Conservation (phyloP, 2,888 invertebrate species). For the Acanthosoma haemorrhoidale region DNA sequence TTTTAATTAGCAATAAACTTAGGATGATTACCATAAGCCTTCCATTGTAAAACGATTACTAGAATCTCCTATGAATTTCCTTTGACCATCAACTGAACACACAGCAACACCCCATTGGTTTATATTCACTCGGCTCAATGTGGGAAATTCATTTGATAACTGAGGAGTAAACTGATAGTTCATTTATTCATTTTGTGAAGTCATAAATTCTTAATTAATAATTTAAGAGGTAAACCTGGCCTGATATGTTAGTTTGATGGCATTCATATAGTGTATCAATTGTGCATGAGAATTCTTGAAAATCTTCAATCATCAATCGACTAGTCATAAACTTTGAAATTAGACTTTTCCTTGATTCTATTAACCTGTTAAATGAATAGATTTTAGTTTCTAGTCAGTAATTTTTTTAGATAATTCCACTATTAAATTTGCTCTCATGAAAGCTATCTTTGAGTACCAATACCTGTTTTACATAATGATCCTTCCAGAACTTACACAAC, state of each 20-base stretch:
- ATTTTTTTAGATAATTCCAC: no score
- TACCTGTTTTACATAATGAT: no score
- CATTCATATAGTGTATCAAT: neutral
- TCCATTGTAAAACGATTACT: constrained; percentile 17
- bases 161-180: neutral
- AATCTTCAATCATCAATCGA: constrained; percentile 5
- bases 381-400: no score
- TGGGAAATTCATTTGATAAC: constrained; percentile 1
- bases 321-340: neutral
- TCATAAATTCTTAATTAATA: neutral
- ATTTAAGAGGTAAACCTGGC: neutral
- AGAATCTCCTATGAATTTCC: constrained; percentile 26
- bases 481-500: no score
- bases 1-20: no score
- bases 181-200: neutral
- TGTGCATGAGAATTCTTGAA: neutral
- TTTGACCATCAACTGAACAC: constrained; percentile 28
- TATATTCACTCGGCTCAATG: neutral
- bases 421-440: no score
- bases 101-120: constrained; percentile 28
- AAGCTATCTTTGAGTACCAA: no score
- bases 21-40: constrained; percentile 12
- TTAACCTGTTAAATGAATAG: neutral
- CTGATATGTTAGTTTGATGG: neutral
- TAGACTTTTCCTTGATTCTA: neutral